Base-by-base conservation (phyloP, 35 echinoderm and acorn worm species). In the Patiria miniata region DNA sequence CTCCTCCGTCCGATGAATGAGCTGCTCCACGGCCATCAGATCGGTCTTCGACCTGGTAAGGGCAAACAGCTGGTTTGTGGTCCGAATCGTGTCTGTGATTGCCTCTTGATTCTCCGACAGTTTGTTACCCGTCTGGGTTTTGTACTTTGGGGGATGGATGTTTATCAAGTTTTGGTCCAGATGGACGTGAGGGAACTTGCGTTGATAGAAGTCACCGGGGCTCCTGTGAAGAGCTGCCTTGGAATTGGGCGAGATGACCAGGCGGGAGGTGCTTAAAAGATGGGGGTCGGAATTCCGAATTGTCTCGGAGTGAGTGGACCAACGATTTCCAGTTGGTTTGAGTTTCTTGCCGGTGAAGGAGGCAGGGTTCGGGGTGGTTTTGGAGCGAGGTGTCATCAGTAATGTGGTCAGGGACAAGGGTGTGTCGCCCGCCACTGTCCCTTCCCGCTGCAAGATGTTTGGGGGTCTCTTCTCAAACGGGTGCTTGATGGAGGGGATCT, bases 1-100 rank as follows among this genome's bases (percentile, higher is more conserved):
- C 26, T 73, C 34, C 6, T 18, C 26, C 26, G 26, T 73, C 14
- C 65, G 65, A 30, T 26, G 10, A 30, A 73, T 73, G 26, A 73
- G 65, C 26, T 73, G 65, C 65, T 73, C 65, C 22, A 73, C 65
- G 10, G 65, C 65, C 65, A 73, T 73, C 65, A 73, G 23, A 9
- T 73, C 65, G 15, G 23, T 73, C 29, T 73, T 73, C 3, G 65
- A 73, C 14, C 65, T 22, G 26, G 65, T 73, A 18, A 73, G 34
- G 14, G 23, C 34, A 30, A 73, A 73, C 65, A 73, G 65, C 34
- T 73, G 26, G 29, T 73, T 30, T 10, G 65, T 36, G 34, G 65
- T 73, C 65, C 65, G 23, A 34, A 36, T 73, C 14, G 65, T 36
- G 26, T 73, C 65, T 7, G 65, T 32, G 14, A 30, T 23, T 26